Evolutionary conservation across 2,888 invertebrate genomes (phyloP), one percentile per base, ranked within the genome.

Genomic region (Siphonodentalium dalli): DNA sequence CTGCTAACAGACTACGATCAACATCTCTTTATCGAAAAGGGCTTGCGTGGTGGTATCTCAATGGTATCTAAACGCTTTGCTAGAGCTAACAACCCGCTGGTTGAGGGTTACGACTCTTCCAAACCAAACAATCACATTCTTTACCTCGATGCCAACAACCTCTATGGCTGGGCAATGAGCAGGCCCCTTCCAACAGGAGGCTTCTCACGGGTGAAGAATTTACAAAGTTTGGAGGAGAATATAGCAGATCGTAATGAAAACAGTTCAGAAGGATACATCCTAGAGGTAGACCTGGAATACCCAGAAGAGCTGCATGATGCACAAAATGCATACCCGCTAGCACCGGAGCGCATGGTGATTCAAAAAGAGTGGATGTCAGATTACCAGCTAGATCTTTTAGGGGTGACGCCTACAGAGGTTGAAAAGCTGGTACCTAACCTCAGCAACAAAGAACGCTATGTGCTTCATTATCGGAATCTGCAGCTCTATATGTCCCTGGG

Each of bases 391-490:
- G n/a, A n/a, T n/a, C n/a, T n/a, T n/a, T n/a, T n/a, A n/a, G n/a
- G n/a, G n/a, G n/a, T n/a, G n/a, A n/a, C n/a, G n/a, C n/a, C n/a
- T n/a, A n/a, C n/a, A n/a, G n/a, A n/a, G n/a, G n/a, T n/a, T n/a
- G 20, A 48, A 23, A 68, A 68, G 46, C 49, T 69, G 6, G 43
- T 68, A 4, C 53, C 27, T 20, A 39, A 58, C 15, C 52, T 66
- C 20, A 8, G 54, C 26, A 38, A 47, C n/a, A 44, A 63, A 35
- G 34, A 44, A 27, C 43, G 59, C 9, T 78, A 78, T 58, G 54
- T 76, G 0, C 62, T 78, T n/a, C 74, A 77, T 55, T 77, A 77
- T 57, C 26, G 60, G 21, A 18, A 21, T 7, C 60, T 80, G 1
- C 29, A 42, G 58, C 69, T 72, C 57, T 67, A 71, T 29, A 3